Percentiles rank a stretch among this genome's conserved stretches.
These are phyloP conservation scores for Ciconia stormi DNA, from an alignment of 2,113 vertebrate species.

Conservation along the genomic window DNA sequence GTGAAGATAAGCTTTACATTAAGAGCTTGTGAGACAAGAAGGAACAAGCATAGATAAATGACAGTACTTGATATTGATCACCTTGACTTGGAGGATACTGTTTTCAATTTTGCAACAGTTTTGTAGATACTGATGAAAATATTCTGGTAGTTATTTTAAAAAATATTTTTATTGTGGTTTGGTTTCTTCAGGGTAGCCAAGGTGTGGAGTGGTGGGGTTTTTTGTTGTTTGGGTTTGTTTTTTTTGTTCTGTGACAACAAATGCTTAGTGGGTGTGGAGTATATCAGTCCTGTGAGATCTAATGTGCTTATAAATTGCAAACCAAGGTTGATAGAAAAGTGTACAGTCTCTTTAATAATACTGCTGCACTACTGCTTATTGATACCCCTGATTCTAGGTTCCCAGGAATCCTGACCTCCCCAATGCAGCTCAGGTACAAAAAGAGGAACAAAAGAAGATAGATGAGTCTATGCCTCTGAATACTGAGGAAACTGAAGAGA, in stretches of 20 bases:
- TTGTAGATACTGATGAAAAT: background rate
- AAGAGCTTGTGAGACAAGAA: background rate
- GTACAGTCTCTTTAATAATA: background rate
- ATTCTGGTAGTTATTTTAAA: background rate
- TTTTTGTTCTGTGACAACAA: background rate
- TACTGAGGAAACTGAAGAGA: conserved; percentile 85
- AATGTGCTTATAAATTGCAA: background rate
- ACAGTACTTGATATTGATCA: background rate
- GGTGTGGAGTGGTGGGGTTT: no score
- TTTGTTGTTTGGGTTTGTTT: background rate
- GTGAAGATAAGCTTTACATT: background rate
- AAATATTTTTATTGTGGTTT: background rate
- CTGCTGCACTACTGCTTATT: background rate
- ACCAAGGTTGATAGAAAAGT: background rate
- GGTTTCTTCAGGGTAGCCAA: background rate
- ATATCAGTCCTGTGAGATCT: background rate
- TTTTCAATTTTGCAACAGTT: background rate
- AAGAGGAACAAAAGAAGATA: conserved; percentile 88
- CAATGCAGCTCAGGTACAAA: conserved; percentile 84
- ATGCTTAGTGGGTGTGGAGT: background rate
- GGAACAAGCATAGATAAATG: background rate
- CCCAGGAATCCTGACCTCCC: conserved; percentile 85
- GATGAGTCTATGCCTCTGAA: conserved; percentile 85
- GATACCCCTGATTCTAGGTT: conserved; percentile 71
- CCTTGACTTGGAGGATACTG: background rate